Percentiles rank a stretch among this genome's conserved stretches.
Conservation (phyloP, 2,888 invertebrate genomes). For the Aphidius colemani region DNA sequence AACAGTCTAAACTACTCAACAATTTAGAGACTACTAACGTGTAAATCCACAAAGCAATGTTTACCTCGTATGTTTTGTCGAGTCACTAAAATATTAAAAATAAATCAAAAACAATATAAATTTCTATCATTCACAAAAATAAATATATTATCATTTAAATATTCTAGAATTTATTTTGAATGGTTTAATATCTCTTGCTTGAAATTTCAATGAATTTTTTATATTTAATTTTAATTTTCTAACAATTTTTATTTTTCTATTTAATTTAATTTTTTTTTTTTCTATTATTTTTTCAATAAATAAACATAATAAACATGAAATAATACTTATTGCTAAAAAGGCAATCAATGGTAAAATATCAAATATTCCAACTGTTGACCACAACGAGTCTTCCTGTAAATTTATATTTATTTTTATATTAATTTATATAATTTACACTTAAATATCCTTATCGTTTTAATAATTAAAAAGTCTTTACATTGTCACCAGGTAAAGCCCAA, state of each 20-base stretch:
- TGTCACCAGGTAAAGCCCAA: conserved; percentile 36
- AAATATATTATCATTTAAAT: conserved; percentile 8
- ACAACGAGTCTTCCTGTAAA: conserved; percentile 34
- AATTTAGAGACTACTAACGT: too few species aligned
- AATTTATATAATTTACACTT: too few species aligned
- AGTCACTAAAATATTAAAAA: not conserved
- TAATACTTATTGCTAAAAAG: conserved; percentile 39
- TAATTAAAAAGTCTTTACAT: too few species aligned
- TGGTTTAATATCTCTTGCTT: not conserved
- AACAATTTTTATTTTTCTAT: conserved; percentile 7
- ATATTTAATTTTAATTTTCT: conserved; percentile 1
- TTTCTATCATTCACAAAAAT: conserved; percentile 23
- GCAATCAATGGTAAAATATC: conserved; percentile 49
- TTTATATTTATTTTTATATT: conserved; percentile 16
- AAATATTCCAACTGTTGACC: conserved; percentile 47
- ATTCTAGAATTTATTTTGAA: too few species aligned
- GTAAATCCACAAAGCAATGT: not conserved
- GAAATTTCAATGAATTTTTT: not conserved
- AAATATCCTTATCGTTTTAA: too few species aligned
- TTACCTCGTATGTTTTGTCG: not conserved
- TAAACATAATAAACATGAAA: conserved; percentile 37
- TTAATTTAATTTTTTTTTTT: conserved; percentile 8
- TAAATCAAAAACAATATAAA: conserved; percentile 25
- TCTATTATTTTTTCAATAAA: conserved; percentile 35
- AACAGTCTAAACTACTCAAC: too few species aligned